phyloP scores from a whole-genome alignment of 1,140 invertebrate genomes.

The Ceratina australensis region DNA sequence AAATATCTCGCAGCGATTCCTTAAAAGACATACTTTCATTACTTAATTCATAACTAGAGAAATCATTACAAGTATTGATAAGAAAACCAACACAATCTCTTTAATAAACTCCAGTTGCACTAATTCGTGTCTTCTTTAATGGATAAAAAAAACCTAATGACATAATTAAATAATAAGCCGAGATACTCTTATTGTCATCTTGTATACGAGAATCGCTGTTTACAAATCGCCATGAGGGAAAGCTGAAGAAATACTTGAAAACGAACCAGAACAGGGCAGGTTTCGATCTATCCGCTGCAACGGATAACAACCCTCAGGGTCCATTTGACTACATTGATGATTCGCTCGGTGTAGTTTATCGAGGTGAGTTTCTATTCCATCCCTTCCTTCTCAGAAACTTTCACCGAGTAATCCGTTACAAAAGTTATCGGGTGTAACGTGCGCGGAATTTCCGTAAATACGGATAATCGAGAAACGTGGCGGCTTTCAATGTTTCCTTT shows the following conservation, averaged over 20 bases:
- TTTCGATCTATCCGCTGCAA: conserved; percentile 28
- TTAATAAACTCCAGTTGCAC: too few relatives aligned
- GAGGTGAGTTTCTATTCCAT: conserved; percentile 20
- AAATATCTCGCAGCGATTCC: not conserved
- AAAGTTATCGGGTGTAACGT: conserved; percentile 74
- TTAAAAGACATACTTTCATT: not conserved
- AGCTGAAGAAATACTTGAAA: not conserved
- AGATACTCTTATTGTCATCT: too few relatives aligned
- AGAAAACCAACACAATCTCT: too few relatives aligned
- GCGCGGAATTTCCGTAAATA: conserved; percentile 70
- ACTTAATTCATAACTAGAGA: too few relatives aligned
- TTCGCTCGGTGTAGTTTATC: conserved; percentile 59
- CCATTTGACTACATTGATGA: conserved; percentile 64
- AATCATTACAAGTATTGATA: too few relatives aligned
- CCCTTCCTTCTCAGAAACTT: conserved; percentile 62
- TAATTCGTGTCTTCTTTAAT: too few relatives aligned
- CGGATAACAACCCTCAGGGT: conserved; percentile 35
- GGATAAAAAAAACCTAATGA: too few relatives aligned
- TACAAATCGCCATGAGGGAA: too few relatives aligned
- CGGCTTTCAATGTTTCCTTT: conserved; percentile 23
- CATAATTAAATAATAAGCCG: too few relatives aligned
- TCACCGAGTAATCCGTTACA: conserved; percentile 69
- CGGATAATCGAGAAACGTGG: conserved; percentile 68
- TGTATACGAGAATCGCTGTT: too few relatives aligned
- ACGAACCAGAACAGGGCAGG: conserved; percentile 1